Evolutionary conservation across 2,797 vertebrate species (phyloP).

Genomic region (Fratercula arctica): DNA sequence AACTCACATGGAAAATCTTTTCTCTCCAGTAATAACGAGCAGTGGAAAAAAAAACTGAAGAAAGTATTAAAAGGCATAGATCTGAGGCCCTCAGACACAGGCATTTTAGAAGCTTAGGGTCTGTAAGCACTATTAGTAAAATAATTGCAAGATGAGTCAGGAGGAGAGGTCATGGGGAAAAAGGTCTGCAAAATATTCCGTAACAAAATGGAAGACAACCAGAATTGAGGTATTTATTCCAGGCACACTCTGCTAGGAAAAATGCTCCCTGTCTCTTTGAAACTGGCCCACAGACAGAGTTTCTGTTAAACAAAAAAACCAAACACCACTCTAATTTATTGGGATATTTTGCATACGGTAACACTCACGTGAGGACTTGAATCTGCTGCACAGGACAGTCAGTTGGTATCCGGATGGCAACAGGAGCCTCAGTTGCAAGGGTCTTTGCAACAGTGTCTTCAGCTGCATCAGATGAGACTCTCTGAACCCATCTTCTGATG

Average conservation of each 20-base stretch:
- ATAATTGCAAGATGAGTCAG: not conserved
- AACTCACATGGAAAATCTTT: not conserved
- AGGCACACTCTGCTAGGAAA: not conserved
- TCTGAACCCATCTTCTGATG: not conserved
- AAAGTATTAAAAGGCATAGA: not conserved
- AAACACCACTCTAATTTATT: not conserved
- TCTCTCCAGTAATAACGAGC: not conserved
- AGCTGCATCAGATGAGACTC: not conserved
- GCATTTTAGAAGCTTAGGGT: not conserved
- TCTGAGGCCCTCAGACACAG: not conserved
- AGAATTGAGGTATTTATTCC: not conserved
- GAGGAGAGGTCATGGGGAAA: not conserved
- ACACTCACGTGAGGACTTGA: rapidly evolving
- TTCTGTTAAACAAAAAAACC: not conserved
- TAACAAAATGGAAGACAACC: not conserved
- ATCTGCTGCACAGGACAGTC: not conserved
- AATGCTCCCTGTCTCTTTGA: not conserved
- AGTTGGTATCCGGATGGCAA: not conserved
- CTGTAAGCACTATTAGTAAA: not conserved
- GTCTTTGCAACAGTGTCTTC: not conserved
- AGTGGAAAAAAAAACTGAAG: not conserved
- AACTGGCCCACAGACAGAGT: not conserved
- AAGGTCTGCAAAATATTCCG: not conserved
- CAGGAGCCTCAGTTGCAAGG: not conserved
- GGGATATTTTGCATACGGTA: not conserved